phyloP scores from a whole-genome alignment of 2,797 vertebrate genomes.

The Pangasius macronema region DNA sequence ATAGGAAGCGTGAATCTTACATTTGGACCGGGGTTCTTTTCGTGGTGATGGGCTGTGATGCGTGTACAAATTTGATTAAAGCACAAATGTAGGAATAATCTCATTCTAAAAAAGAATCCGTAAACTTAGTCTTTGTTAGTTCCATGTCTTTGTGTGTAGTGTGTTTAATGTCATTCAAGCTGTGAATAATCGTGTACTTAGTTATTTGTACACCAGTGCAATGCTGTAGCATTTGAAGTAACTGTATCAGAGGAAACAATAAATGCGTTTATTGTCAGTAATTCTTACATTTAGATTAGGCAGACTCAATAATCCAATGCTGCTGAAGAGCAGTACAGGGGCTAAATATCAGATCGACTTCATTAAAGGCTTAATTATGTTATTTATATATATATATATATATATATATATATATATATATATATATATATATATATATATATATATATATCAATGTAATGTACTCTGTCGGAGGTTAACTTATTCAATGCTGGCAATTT shows the following conservation, averaged over 20 bases:
- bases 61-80: constrained; percentile 49
- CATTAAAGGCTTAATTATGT: too few species aligned
- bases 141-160: constrained; percentile 68
- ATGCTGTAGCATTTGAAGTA: constrained; percentile 69
- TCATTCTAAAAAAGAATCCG: constrained; percentile 23
- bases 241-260: constrained; percentile 69
- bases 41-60: constrained; percentile 26
- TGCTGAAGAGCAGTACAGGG: too few species aligned
- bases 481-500: not conserved
- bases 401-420: too few species aligned
- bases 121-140: constrained; percentile 65
- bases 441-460: not conserved
- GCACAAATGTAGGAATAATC: constrained; percentile 51
- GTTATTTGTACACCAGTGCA: constrained; percentile 70
- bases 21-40: constrained; percentile 14
- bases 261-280: constrained; percentile 51
- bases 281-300: constrained; percentile 15
- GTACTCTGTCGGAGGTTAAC: not conserved
- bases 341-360: too few species aligned
- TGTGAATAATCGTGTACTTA: constrained; percentile 80
- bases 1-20: constrained; percentile 4
- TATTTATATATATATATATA: too few species aligned
- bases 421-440: too few species aligned
- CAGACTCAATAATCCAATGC: constrained; percentile 4
- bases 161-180: constrained; percentile 75